A percentile compares a stretch with the other conserved stretches of the same genome.
phyloP scores from a whole-genome alignment of 1,140 invertebrate genomes.

The Trichomalopsis sarcophagae region DNA sequence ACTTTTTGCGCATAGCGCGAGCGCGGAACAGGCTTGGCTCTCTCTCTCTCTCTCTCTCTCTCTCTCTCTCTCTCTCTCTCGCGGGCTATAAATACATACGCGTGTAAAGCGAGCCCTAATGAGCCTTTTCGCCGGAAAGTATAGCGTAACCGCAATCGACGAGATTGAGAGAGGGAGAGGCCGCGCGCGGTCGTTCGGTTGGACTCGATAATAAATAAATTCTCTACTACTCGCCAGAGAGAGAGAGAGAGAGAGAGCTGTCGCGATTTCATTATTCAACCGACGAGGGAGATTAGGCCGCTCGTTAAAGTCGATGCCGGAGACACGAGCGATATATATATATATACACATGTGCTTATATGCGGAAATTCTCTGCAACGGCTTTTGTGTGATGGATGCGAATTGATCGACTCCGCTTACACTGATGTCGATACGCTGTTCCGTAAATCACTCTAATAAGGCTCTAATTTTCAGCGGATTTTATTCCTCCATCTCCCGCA shows the following conservation, averaged over 20 bases:
- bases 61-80: no score
- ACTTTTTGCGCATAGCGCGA: constrained; percentile 19
- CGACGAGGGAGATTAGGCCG: neutral
- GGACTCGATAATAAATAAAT: constrained; percentile 66
- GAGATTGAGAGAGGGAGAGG: constrained; percentile 17
- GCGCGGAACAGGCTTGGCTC: constrained; percentile 29
- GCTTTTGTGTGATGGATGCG: no score
- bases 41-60: neutral
- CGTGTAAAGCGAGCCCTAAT: constrained; percentile 53
- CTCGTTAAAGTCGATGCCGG: constrained; percentile 58
- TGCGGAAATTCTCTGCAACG: no score
- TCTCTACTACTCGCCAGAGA: constrained; percentile 48
- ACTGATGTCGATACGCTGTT: constrained; percentile 25
- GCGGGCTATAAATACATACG: constrained; percentile 48
- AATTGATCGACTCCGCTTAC: constrained; percentile 26
- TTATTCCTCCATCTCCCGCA: no score
- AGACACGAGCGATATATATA: neutral
- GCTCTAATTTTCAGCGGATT: constrained; percentile 14
- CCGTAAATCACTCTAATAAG: constrained; percentile 39
- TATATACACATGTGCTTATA: neutral
- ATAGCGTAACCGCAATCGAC: constrained; percentile 18
- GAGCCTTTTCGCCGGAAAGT: constrained; percentile 52
- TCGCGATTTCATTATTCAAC: constrained; percentile 65
- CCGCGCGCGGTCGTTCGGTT: constrained; percentile 1
- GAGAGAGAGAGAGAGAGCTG: constrained; percentile 38